Evolutionary conservation across 2,797 vertebrate genomes (phyloP).

Genomic region (Graptemys geographica): DNA sequence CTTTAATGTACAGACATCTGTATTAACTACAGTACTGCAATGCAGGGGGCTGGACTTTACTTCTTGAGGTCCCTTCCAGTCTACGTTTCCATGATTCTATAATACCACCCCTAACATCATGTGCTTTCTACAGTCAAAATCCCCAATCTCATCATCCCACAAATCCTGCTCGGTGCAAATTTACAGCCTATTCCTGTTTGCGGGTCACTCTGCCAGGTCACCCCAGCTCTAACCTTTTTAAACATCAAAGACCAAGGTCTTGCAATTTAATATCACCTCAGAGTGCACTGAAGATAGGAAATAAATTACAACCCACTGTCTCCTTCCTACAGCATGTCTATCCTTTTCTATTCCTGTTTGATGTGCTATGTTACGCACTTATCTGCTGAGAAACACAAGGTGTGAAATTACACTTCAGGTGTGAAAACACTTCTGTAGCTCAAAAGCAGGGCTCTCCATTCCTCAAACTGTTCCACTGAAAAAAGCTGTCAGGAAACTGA

Average conservation of each 20-base stretch:
- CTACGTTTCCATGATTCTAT: not conserved
- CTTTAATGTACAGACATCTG: not conserved
- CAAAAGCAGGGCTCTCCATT: slow-evolving; percentile 76
- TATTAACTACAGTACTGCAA: not conserved
- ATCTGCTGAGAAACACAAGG: slow-evolving; percentile 82
- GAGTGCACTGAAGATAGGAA: slow-evolving; percentile 65
- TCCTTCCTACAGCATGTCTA: slow-evolving; percentile 73
- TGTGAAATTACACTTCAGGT: slow-evolving; percentile 84
- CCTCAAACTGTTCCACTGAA: slow-evolving; percentile 76
- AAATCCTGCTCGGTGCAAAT: slow-evolving; percentile 31
- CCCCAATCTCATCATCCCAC: not conserved
- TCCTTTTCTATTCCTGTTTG: slow-evolving; percentile 78
- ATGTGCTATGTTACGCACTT: slow-evolving; percentile 83
- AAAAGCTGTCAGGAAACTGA: slow-evolving; percentile 77
- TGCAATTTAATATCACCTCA: slow-evolving; percentile 66
- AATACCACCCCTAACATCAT: not conserved
- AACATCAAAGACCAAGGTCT: slow-evolving; percentile 58
- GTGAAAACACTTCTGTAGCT: slow-evolving; percentile 82
- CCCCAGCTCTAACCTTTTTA: slow-evolving; percentile 54
- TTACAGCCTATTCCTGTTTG: slow-evolving; percentile 36
- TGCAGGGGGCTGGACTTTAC: not conserved
- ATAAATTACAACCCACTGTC: slow-evolving; percentile 74
- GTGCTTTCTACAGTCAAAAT: not conserved
- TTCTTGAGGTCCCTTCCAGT: not conserved
- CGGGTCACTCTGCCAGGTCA: slow-evolving; percentile 63